phyloP scores from a whole-genome alignment of 2,888 invertebrate genomes.

The Miltochrista miniata region DNA sequence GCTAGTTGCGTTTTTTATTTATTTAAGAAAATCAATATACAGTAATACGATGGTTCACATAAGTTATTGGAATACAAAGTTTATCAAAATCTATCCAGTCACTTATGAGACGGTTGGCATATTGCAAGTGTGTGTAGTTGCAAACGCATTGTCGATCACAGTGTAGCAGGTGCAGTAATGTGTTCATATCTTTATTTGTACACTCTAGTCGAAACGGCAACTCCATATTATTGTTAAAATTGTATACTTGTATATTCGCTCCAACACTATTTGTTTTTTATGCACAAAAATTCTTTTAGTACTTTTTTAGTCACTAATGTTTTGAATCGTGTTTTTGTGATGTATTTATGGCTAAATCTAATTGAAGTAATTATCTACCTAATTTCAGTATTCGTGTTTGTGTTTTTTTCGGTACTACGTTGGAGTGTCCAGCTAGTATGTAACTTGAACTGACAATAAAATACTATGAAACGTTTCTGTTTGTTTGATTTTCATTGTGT shows the following conservation, averaged over 20 bases:
- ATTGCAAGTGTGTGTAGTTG: no score
- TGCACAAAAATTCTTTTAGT: slow-evolving; percentile 41
- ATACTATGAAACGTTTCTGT: slow-evolving; percentile 40
- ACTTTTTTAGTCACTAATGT: slow-evolving; percentile 33
- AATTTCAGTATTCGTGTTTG: slow-evolving; percentile 33
- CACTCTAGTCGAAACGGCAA: slow-evolving; percentile 59
- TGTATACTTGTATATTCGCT: slow-evolving; percentile 31
- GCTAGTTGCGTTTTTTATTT: no score
- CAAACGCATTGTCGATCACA: not conserved
- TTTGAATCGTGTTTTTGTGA: slow-evolving; percentile 34
- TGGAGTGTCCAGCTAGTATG: not conserved
- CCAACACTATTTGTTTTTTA: slow-evolving; percentile 21
- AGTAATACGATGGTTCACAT: no score
- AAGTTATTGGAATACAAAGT: no score
- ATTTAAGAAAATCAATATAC: no score
- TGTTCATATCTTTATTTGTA: slow-evolving; percentile 37
- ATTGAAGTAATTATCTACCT: slow-evolving; percentile 21
- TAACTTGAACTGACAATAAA: slow-evolving; percentile 52
- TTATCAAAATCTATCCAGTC: no score
- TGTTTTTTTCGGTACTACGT: slow-evolving; percentile 16
- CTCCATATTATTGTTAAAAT: slow-evolving; percentile 45
- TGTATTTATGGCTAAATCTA: slow-evolving; percentile 33
- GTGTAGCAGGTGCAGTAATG: slow-evolving; percentile 23
- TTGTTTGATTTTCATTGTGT: no score
- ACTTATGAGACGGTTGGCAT: no score